Percentiles rank a stretch among this genome's conserved stretches.
These are phyloP conservation scores for Limnephilus lunatus DNA, from an alignment of 2,888 invertebrate genomes.

Conservation along the genomic window DNA sequence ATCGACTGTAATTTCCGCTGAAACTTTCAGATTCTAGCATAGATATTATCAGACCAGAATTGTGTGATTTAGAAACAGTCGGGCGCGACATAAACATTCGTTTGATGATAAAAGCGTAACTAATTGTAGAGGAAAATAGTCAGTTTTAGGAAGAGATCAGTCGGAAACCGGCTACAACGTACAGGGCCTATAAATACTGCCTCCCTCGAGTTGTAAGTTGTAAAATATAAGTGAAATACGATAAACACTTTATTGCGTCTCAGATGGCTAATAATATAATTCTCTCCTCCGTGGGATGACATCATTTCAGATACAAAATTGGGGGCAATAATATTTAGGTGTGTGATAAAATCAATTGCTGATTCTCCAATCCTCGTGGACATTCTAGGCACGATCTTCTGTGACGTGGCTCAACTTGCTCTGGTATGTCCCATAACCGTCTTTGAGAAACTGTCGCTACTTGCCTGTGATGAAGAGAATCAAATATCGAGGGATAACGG, in stretches of 20 bases:
- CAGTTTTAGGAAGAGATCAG: too few species aligned
- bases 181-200: neutral
- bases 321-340: constrained; percentile 54
- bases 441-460: neutral
- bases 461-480: too few species aligned
- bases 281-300: neutral
- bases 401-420: neutral
- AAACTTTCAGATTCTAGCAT: too few species aligned
- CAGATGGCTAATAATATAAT: neutral
- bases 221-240: neutral
- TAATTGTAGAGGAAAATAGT: too few species aligned
- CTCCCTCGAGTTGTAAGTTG: neutral
- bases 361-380: neutral
- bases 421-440: neutral
- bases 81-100: too few species aligned
- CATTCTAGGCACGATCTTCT: neutral
- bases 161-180: neutral
- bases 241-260: neutral
- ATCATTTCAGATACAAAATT: constrained; percentile 23
- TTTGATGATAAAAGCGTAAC: too few species aligned
- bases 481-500: too few species aligned
- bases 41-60: too few species aligned
- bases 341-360: constrained; percentile 49
- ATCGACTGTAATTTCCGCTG: neutral
- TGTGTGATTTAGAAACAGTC: too few species aligned